Percentiles rank a stretch among this genome's conserved stretches.
Conservation (phyloP, 2,888 invertebrate species). For the Axea sp. region DNA sequence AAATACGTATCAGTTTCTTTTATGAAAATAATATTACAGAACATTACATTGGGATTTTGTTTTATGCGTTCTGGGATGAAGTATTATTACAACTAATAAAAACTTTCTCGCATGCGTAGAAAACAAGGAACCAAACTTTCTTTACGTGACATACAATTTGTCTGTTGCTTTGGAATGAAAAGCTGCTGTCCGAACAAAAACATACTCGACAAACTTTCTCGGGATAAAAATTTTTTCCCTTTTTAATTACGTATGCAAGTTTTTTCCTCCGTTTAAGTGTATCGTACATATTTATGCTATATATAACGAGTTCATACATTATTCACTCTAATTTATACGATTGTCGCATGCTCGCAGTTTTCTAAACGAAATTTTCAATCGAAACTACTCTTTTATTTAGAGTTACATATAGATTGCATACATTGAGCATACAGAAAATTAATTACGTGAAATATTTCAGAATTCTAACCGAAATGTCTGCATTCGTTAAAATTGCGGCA, state of each 20-base stretch:
- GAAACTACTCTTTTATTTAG: not conserved
- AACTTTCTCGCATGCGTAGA: slow-evolving; percentile 10
- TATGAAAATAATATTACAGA: slow-evolving; percentile 1
- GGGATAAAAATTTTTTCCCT: slow-evolving; percentile 27
- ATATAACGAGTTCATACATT: slow-evolving; percentile 14
- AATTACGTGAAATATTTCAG: slow-evolving; percentile 21
- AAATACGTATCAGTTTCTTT: not conserved
- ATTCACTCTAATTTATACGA: slow-evolving; percentile 20
- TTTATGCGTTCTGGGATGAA: slow-evolving; percentile 19
- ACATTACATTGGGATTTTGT: not conserved
- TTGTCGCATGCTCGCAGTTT: slow-evolving; percentile 3
- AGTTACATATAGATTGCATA: slow-evolving; percentile 1
- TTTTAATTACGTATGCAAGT: slow-evolving; percentile 40
- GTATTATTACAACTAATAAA: slow-evolving; percentile 35
- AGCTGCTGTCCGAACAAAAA: slow-evolving; percentile 28
- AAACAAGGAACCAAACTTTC: slow-evolving; percentile 30
- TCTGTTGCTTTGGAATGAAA: slow-evolving; percentile 42
- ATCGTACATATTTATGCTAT: slow-evolving; percentile 28
- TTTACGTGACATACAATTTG: slow-evolving; percentile 37
- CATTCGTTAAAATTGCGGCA: slow-evolving; percentile 19
- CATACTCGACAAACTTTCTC: slow-evolving; percentile 34
- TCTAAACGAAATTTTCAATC: slow-evolving; percentile 12
- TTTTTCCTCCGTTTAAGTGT: slow-evolving; percentile 9
- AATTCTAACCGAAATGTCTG: slow-evolving; percentile 14
- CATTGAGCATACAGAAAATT: not conserved